Conservation (phyloP, 1,140 invertebrate genomes). For the Aphelenchoides fujianensis region DNA sequence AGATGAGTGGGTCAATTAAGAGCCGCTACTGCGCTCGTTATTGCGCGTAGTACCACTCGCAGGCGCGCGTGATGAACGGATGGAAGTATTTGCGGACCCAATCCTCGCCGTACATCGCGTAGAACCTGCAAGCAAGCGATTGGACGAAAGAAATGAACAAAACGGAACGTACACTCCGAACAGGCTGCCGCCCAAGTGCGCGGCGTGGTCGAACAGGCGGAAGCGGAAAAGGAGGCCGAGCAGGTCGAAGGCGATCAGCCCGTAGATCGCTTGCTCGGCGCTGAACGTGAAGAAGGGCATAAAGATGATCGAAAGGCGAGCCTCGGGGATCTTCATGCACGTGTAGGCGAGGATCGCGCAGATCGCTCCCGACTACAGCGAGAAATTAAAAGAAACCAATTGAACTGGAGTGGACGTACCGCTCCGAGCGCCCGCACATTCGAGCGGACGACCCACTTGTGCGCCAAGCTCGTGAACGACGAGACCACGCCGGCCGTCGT, state of each 20-base stretch:
- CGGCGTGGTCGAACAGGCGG: slow-evolving; percentile 93
- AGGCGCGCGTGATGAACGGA: background rate
- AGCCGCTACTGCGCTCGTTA: too few relatives aligned
- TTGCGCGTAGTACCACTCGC: background rate
- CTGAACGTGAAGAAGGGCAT: slow-evolving; percentile 81
- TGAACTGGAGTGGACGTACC: slow-evolving; percentile 69
- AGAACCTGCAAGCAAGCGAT: background rate
- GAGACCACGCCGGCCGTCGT: slow-evolving; percentile 78
- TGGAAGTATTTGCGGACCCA: background rate
- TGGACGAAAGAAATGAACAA: too few relatives aligned
- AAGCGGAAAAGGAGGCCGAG: slow-evolving; percentile 80
- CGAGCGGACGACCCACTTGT: slow-evolving; percentile 72
- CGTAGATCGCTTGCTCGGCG: slow-evolving; percentile 82
- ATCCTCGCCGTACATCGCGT: background rate
- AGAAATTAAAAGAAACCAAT: slow-evolving; percentile 34
- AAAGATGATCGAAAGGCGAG: slow-evolving; percentile 80
- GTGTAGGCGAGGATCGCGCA: slow-evolving; percentile 82
- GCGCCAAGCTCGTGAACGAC: slow-evolving; percentile 78
- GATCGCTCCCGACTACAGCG: slow-evolving; percentile 82
- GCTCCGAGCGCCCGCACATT: slow-evolving; percentile 80
- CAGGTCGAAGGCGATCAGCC: slow-evolving; percentile 76
- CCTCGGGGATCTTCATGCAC: slow-evolving; percentile 80
- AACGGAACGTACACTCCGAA: slow-evolving; percentile 71
- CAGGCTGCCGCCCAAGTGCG: slow-evolving; percentile 85
- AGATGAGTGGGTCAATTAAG: too few relatives aligned